These are phyloP conservation scores for Crotophaga sulcirostris DNA, from an alignment of 2,113 vertebrate genomes.

Conservation along the genomic window DNA sequence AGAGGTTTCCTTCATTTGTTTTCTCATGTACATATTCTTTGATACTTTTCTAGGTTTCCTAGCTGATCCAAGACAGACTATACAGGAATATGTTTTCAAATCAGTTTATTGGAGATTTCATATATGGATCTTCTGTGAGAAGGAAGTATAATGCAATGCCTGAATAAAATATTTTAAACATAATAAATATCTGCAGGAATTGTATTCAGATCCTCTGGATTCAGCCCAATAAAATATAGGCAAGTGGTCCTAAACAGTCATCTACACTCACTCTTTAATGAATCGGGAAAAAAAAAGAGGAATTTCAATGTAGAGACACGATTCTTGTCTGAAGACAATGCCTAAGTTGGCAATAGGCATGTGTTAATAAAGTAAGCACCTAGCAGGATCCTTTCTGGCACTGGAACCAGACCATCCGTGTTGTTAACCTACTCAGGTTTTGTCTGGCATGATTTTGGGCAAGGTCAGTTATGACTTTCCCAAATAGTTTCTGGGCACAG, in stretches of 20 bases:
- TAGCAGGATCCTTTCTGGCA: background rate
- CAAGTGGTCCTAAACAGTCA: background rate
- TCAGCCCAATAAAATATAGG: background rate
- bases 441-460: background rate
- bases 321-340: background rate
- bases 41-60: background rate
- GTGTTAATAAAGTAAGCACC: background rate
- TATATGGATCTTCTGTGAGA: background rate
- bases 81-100: background rate
- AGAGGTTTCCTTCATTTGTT: background rate
- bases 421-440: background rate
- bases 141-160: background rate
- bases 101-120: background rate
- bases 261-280: background rate
- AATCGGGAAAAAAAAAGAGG: background rate
- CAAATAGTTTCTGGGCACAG: background rate
- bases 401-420: background rate
- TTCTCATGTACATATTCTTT: background rate
- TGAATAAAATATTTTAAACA: constrained; percentile 11
- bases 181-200: background rate
- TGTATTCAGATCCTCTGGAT: background rate
- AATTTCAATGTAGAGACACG: background rate
- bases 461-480: background rate
- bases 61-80: background rate
- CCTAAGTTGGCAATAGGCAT: rapidly evolving